Evolutionary conservation across 2,888 invertebrate genomes (phyloP).

Genomic region (Tanytarsus gracilentus): DNA sequence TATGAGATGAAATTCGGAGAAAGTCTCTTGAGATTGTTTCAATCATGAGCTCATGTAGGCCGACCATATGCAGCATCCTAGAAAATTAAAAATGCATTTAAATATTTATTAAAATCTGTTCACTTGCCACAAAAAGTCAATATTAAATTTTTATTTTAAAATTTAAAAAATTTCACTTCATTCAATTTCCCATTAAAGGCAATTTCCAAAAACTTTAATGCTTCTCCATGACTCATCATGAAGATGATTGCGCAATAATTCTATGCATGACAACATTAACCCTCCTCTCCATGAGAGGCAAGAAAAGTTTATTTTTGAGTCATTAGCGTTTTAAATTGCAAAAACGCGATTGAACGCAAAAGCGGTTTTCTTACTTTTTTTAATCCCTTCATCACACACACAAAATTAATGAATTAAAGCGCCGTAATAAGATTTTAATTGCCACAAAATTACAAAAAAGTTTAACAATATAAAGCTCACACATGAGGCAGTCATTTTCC

Average conservation of each 20-base stretch:
- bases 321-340: not conserved
- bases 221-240: slow-evolving; percentile 9
- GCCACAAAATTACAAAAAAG: not conserved
- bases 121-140: too few relatives aligned
- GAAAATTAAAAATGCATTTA: too few relatives aligned
- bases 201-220: not conserved
- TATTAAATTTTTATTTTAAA: too few relatives aligned
- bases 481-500: too few relatives aligned
- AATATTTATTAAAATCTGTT: too few relatives aligned
- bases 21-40: too few relatives aligned
- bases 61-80: too few relatives aligned
- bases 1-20: too few relatives aligned
- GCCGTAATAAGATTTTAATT: slow-evolving; percentile 27
- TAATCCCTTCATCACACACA: not conserved
- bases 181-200: not conserved
- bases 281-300: not conserved
- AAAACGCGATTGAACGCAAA: not conserved
- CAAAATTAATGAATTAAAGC: slow-evolving; percentile 23
- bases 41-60: too few relatives aligned
- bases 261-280: not conserved
- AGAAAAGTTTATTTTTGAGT: slow-evolving; percentile 2
- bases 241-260: not conserved
- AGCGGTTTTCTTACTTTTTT: not conserved
- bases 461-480: not conserved
- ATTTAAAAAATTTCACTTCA: not conserved